phyloP scores from a whole-genome alignment of 2,888 invertebrate genomes.

The Physocephala rufipes region DNA sequence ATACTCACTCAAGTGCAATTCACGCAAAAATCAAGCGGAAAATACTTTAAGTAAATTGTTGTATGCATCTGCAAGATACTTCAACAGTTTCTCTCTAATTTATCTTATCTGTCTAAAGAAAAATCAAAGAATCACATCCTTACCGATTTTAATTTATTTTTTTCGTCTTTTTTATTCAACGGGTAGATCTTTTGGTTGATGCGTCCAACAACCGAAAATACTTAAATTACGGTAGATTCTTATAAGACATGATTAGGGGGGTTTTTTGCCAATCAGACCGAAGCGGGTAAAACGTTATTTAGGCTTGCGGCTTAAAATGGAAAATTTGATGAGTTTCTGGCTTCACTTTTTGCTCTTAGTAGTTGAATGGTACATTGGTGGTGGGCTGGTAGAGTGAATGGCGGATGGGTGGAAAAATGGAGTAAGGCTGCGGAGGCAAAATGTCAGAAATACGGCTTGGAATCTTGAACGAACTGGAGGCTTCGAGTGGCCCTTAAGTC shows the following conservation, averaged over 20 bases:
- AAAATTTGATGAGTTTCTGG: slow-evolving; percentile 33
- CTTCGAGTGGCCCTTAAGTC: neutral
- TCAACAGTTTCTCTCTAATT: neutral
- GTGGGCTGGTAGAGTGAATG: too few species aligned
- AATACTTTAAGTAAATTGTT: slow-evolving; percentile 34
- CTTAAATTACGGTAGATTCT: slow-evolving; percentile 12
- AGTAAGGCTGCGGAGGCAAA: neutral
- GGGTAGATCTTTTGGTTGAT: slow-evolving; percentile 1
- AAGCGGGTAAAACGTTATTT: slow-evolving; percentile 11
- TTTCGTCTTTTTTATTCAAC: neutral
- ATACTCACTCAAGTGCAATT: neutral
- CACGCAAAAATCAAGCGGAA: slow-evolving; percentile 4
- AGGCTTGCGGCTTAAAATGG: neutral
- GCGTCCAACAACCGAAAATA: neutral
- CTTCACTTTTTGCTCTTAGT: slow-evolving; percentile 25
- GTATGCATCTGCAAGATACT: slow-evolving; percentile 14
- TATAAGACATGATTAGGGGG: slow-evolving; percentile 13
- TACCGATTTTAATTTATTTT: slow-evolving; percentile 3
- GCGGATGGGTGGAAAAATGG: neutral
- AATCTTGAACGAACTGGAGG: too few species aligned
- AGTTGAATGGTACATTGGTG: neutral
- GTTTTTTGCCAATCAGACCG: slow-evolving; percentile 21
- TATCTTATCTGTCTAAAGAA: slow-evolving; percentile 8
- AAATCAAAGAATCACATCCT: slow-evolving; percentile 1
- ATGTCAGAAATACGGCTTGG: slow-evolving; percentile 5